phyloP scores from a whole-genome alignment of 2,113 vertebrate species.

The Corythornis vintsioides region DNA sequence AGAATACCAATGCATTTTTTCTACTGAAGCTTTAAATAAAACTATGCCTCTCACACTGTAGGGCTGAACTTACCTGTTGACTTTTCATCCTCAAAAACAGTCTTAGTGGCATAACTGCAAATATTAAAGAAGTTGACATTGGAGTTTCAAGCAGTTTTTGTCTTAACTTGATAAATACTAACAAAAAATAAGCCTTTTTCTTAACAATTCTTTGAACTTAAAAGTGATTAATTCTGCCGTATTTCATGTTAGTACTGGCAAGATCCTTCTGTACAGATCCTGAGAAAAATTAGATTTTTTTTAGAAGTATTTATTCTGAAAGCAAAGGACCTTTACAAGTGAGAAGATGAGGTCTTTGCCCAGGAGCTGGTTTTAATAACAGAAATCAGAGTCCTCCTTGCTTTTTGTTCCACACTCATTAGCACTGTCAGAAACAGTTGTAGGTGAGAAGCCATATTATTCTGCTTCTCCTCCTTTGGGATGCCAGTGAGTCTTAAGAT shows the following conservation, averaged over 20 bases:
- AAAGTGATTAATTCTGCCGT: not conserved
- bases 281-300: not conserved
- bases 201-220: not conserved
- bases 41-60: not conserved
- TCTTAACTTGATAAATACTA: not conserved
- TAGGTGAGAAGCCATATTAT: not conserved
- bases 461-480: not conserved
- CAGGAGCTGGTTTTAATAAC: not conserved
- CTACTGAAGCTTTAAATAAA: not conserved
- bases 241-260: not conserved
- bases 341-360: not conserved
- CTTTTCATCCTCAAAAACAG: not conserved
- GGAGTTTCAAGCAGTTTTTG: not conserved
- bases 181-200: not conserved
- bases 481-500: not conserved
- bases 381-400: not conserved
- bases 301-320: not conserved
- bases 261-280: not conserved
- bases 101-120: not conserved
- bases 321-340: not conserved
- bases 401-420: not conserved
- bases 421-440: constrained; percentile 7
- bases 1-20: not conserved
- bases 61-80: not conserved
- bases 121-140: not conserved